These are phyloP conservation scores for Parascotia fuliginaria DNA, from an alignment of 2,888 invertebrate species.

Conservation along the genomic window DNA sequence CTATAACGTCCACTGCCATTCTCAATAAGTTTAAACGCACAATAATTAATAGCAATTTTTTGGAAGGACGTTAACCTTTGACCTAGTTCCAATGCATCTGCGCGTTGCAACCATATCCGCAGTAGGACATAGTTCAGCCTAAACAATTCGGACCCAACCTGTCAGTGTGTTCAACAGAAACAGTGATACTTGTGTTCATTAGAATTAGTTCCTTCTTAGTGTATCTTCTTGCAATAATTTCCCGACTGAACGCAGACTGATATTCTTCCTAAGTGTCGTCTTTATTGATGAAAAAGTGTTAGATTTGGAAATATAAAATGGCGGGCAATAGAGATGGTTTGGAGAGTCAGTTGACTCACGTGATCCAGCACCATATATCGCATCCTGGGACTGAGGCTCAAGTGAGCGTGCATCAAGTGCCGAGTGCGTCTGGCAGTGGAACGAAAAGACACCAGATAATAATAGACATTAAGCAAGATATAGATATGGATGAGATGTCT, in stretches of 20 bases:
- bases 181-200: slow-evolving; percentile 82
- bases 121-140: slow-evolving; percentile 46
- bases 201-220: slow-evolving; percentile 50
- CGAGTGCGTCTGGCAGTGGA: slow-evolving; percentile 71
- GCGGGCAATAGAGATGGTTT: slow-evolving; percentile 69
- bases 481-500: slow-evolving; percentile 79
- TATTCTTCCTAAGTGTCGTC: slow-evolving; percentile 27
- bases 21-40: slow-evolving; percentile 38
- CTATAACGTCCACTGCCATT: slow-evolving; percentile 51
- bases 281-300: slow-evolving; percentile 42
- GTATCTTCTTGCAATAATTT: slow-evolving; percentile 59
- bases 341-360: slow-evolving; percentile 76
- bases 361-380: slow-evolving; percentile 77
- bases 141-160: slow-evolving; percentile 40
- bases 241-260: slow-evolving; percentile 75
- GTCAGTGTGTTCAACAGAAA: slow-evolving; percentile 56
- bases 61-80: slow-evolving; percentile 72
- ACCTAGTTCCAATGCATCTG: slow-evolving; percentile 76
- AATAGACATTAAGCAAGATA: slow-evolving; percentile 82
- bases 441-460: slow-evolving; percentile 81
- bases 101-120: slow-evolving; percentile 69
- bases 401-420: slow-evolving; percentile 80
- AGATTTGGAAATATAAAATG: slow-evolving; percentile 57
- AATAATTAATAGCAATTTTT: slow-evolving; percentile 53
- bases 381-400: slow-evolving; percentile 72